A percentile compares a stretch with the other conserved stretches of the same genome.
Evolutionary conservation across 1,140 invertebrate genomes (phyloP).

Genomic region (Lepidurus couesii): DNA sequence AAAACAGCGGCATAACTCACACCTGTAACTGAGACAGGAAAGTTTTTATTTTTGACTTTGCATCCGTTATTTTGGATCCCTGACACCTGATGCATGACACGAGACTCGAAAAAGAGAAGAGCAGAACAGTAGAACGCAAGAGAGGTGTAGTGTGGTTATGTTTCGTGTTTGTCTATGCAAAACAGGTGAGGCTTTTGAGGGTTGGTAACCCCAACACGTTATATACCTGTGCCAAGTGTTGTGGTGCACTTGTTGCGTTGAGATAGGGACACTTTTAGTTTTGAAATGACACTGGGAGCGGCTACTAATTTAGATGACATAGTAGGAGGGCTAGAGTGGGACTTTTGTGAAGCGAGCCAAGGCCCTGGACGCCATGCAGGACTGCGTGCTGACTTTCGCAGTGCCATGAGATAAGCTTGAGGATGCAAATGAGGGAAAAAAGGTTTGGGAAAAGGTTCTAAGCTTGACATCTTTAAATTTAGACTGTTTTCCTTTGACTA

Average conservation of each 20-base stretch:
- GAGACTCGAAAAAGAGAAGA: background rate
- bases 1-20: background rate
- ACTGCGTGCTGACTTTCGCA: background rate
- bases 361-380: background rate
- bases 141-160: background rate
- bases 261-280: background rate
- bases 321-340: background rate
- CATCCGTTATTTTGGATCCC: background rate
- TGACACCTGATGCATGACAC: background rate
- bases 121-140: background rate
- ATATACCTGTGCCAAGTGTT: background rate
- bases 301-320: background rate
- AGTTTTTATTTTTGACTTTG: background rate
- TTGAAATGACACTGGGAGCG: background rate
- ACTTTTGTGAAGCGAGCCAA: background rate
- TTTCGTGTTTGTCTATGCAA: background rate
- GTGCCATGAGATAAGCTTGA: conserved; percentile 5
- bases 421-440: conserved; percentile 10
- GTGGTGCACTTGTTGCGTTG: background rate
- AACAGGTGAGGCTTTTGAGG: background rate
- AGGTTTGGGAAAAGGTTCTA: background rate
- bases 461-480: background rate
- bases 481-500: background rate
- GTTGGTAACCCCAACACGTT: background rate
- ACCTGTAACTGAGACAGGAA: background rate